A percentile compares a stretch with the other conserved stretches of the same genome.
These are phyloP conservation scores for Siniperca scherzeri DNA, from an alignment of 2,797 vertebrate genomes.

Conservation along the genomic window DNA sequence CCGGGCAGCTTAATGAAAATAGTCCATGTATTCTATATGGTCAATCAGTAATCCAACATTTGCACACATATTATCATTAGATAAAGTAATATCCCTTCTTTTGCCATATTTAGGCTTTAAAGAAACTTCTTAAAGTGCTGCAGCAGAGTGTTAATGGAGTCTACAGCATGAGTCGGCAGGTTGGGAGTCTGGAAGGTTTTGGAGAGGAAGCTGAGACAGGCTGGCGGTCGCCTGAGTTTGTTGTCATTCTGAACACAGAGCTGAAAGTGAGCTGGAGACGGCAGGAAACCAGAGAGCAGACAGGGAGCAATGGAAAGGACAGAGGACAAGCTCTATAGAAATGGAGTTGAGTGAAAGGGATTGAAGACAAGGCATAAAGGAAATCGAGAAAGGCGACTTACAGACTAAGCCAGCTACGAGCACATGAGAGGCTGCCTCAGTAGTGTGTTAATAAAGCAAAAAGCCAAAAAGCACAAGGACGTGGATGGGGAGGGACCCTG, in stretches of 20 bases:
- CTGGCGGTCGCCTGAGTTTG: constrained; percentile 73
- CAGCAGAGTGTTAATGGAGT: constrained; percentile 65
- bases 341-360: constrained; percentile 61
- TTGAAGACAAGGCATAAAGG: constrained; percentile 57
- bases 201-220: constrained; percentile 76
- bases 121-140: constrained; percentile 42
- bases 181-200: constrained; percentile 66
- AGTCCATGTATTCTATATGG: neutral
- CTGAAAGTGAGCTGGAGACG: constrained; percentile 74
- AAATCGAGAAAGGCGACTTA: constrained; percentile 48
- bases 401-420: constrained; percentile 31
- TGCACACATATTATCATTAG: constrained; percentile 12
- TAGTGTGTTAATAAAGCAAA: constrained; percentile 61
- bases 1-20: constrained; percentile 6
- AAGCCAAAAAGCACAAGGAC: constrained; percentile 62
- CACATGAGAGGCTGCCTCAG: constrained; percentile 44
- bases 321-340: constrained; percentile 63
- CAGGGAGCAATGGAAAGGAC: constrained; percentile 64
- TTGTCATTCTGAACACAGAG: constrained; percentile 87
- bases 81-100: constrained; percentile 15
- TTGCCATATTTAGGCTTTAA: constrained; percentile 12
- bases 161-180: constrained; percentile 70
- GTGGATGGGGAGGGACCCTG: constrained; percentile 33
- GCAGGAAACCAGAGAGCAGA: constrained; percentile 76
- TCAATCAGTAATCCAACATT: neutral